Conservation (phyloP, 2,888 invertebrate species). For the Sinelater perroti region DNA sequence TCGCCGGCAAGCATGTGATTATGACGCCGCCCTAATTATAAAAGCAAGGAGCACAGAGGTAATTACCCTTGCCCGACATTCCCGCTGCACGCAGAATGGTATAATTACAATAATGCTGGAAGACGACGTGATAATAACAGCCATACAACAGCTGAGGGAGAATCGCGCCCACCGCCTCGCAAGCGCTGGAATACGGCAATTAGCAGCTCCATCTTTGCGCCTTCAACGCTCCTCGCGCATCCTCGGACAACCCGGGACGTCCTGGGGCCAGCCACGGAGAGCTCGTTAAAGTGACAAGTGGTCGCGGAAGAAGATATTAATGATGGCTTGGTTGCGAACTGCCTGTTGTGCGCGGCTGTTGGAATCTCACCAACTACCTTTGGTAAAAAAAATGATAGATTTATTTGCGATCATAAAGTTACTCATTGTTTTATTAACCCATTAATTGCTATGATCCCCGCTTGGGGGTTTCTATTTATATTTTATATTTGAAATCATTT, state of each 20-base stretch:
- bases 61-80: constrained; percentile 39
- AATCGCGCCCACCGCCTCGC: constrained; percentile 12
- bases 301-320: constrained; percentile 7
- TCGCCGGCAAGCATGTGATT: constrained; percentile 11
- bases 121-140: constrained; percentile 32
- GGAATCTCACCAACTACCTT: no score
- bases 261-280: constrained; percentile 23
- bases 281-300: constrained; percentile 30
- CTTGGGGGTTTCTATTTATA: no score
- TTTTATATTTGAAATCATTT: no score
- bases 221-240: constrained; percentile 17
- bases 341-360: not conserved
- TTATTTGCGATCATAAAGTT: no score
- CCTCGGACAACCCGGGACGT: constrained; percentile 22
- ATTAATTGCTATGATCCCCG: no score
- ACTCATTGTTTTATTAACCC: no score
- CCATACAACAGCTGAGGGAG: constrained; percentile 27
- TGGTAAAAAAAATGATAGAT: no score
- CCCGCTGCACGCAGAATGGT: constrained; percentile 26
- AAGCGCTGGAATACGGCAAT: constrained; percentile 23
- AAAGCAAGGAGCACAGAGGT: constrained; percentile 29
- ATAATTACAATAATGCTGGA: constrained; percentile 27
- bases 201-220: constrained; percentile 27
- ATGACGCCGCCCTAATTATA: constrained; percentile 22
- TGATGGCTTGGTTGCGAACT: constrained; percentile 12